Base-by-base conservation (phyloP, 2,888 invertebrate genomes). In the Neria commutata region DNA sequence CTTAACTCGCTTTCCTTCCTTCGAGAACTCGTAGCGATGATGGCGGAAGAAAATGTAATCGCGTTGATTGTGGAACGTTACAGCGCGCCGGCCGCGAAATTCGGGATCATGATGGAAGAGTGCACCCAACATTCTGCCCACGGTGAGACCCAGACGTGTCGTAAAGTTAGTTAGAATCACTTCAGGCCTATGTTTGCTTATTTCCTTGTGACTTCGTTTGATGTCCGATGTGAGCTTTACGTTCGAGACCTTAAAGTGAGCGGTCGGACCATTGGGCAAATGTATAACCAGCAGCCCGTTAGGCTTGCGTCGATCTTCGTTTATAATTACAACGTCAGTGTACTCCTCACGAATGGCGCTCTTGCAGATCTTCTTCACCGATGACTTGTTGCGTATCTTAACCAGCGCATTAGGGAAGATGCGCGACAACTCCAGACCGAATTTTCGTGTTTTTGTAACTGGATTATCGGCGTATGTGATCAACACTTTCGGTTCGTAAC, bases 21-120 rank as follows among this genome's bases (percentile, higher is more conserved):
- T 86, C 66, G 93, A 90, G 81, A 97, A 96, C 74, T 94, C 92
- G 80, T 97, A 96, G 89, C 96, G 88, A 82, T 99, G 98, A 83
- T 99, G 98, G 58, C 99, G 88, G 80, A 99, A 98, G 84, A 99
- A 99, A 71, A 99, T 94, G 79, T 93, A 99, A 84, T 99, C 99
- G 60, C 99, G 86, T 81, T 99, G 99, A 84, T 99, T 99, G 83
- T 99, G 99, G 81, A 99, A 98, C 26, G 98, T 98, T 62, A 96
- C 95, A 0, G 91, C 95, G 62, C 98, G 86, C 3, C 96, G 86
- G 0, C 98, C 98, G 65, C 88, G 88, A 83, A 97, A 99, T 81
- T 99, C 90, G 0, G 99, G 98, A 81, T 94, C 90, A 81, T 95
- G 94, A 81, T 98, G 97, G 80, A 98, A 98, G 40, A 99, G 80